Evolutionary conservation across 35 echinoderm and acorn worm genomes (phyloP).

Genomic region (Heliocidaris erythrogramma): DNA sequence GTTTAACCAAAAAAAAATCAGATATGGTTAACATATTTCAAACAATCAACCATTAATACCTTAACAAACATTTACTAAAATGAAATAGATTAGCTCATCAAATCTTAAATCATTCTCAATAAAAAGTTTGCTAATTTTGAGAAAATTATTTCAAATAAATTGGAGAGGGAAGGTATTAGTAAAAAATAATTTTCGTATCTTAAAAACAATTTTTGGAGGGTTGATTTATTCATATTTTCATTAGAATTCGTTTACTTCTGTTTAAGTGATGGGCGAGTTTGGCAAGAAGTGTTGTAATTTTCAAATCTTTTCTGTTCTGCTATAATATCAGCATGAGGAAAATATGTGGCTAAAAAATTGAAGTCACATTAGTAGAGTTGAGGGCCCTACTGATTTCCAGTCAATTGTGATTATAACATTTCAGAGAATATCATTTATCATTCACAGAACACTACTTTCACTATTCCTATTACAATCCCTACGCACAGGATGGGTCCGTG

Average conservation of each 20-base stretch:
- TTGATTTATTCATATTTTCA: not conserved
- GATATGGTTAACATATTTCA: too few species aligned
- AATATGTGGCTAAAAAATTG: not conserved
- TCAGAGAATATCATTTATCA: not conserved
- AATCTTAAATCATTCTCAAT: too few species aligned
- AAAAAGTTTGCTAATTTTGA: too few species aligned
- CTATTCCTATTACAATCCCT: not conserved
- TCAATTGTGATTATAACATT: not conserved
- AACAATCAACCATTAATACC: too few species aligned
- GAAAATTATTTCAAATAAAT: too few species aligned
- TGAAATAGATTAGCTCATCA: too few species aligned
- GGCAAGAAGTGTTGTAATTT: not conserved
- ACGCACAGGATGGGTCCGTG: not conserved
- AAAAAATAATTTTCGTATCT: too few species aligned
- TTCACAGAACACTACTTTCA: not conserved
- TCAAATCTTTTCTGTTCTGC: not conserved
- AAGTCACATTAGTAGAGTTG: not conserved
- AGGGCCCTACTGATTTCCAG: not conserved
- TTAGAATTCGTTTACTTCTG: not conserved
- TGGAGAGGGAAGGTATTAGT: too few species aligned
- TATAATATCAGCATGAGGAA: too few species aligned
- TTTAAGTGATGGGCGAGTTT: not conserved
- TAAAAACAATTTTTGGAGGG: too few species aligned
- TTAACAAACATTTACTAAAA: too few species aligned
- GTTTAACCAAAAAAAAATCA: too few species aligned